phyloP scores from a whole-genome alignment of 2,797 vertebrate species.

The Tapera naevia region DNA sequence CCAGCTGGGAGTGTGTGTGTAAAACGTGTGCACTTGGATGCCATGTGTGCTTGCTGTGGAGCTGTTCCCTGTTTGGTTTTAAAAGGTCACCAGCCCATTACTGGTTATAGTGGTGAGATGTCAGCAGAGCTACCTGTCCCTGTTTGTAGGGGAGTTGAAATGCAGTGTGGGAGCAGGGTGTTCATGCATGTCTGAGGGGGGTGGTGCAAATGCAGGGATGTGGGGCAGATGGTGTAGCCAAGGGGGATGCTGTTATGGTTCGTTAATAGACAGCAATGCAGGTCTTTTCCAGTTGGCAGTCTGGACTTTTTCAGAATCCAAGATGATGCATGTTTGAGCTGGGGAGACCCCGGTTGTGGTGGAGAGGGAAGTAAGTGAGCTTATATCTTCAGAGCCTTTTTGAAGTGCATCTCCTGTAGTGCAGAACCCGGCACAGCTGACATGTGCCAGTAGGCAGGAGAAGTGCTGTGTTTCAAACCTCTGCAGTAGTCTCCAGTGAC shows the following conservation, averaged over 20 bases:
- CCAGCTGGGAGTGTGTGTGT: accelerated
- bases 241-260: neutral
- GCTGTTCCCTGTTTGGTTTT: neutral
- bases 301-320: neutral
- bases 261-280: neutral
- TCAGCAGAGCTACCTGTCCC: neutral
- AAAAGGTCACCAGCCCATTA: too few relatives aligned
- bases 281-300: neutral
- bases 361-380: neutral
- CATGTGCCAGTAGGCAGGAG: neutral
- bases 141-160: neutral
- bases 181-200: accelerated
- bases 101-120: neutral
- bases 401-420: neutral
- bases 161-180: accelerated
- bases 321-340: neutral
- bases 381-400: neutral
- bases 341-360: neutral
- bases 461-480: neutral
- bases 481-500: neutral
- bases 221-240: neutral
- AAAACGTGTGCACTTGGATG: accelerated
- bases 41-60: neutral
- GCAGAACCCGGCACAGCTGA: neutral
- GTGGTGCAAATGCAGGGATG: accelerated